Conservation (phyloP, 2,888 invertebrate genomes). For the Neelides folsomi region DNA sequence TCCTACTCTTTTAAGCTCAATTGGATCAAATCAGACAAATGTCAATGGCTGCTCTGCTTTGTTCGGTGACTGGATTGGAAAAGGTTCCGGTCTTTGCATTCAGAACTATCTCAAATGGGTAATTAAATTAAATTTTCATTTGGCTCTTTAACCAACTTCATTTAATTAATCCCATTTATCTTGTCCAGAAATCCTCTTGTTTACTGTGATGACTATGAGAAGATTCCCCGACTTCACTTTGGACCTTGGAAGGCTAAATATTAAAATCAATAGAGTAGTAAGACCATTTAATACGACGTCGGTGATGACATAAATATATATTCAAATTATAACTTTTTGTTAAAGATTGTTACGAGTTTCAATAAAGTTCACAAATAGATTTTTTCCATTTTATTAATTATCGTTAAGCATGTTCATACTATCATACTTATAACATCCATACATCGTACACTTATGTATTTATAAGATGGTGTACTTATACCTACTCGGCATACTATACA, state of each 20-base stretch:
- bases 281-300: no score
- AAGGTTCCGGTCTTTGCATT: constrained; percentile 32
- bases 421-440: no score
- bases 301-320: no score
- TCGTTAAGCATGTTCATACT: no score
- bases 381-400: no score
- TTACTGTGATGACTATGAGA: constrained; percentile 22
- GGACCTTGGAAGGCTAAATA: constrained; percentile 19
- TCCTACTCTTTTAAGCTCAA: constrained; percentile 25
- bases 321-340: no score
- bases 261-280: no score
- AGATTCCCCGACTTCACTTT: constrained; percentile 29
- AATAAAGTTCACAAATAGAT: no score
- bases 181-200: constrained; percentile 29
- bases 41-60: constrained; percentile 33
- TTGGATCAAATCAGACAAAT: constrained; percentile 33
- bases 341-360: no score
- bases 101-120: constrained; percentile 27
- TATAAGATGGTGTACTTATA: no score
- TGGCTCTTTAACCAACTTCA: not conserved
- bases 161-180: not conserved
- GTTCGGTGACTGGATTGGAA: constrained; percentile 33
- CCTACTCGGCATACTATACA: no score
- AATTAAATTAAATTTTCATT: constrained; percentile 9
- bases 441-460: no score